Evolutionary conservation across 2,888 invertebrate species (phyloP).

Genomic region (Acleris literana): DNA sequence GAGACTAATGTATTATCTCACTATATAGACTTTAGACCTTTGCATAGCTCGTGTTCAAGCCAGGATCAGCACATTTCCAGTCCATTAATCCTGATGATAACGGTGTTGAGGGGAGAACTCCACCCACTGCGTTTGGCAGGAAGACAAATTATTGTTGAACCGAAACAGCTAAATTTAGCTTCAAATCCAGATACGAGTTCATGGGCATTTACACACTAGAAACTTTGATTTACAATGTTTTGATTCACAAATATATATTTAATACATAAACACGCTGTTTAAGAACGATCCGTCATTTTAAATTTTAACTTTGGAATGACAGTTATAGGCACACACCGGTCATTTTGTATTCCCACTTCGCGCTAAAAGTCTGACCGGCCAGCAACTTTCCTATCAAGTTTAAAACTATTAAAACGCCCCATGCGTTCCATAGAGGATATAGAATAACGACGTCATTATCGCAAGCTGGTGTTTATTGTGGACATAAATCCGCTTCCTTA

Average conservation of each 20-base stretch:
- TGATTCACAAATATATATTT: constrained; percentile 14
- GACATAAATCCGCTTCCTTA: constrained; percentile 29
- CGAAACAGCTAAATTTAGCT: constrained; percentile 32
- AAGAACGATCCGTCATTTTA: background rate
- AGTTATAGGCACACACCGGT: background rate
- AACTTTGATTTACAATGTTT: constrained; percentile 30
- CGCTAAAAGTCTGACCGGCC: constrained; percentile 15
- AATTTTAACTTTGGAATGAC: background rate
- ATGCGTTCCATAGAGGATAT: constrained; percentile 26
- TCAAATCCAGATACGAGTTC: constrained; percentile 33
- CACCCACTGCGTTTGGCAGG: constrained; percentile 30
- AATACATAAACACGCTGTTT: background rate
- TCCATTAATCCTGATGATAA: constrained; percentile 31
- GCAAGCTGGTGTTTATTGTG: constrained; percentile 27
- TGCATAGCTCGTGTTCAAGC: background rate
- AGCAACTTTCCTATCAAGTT: constrained; percentile 8
- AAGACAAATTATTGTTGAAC: constrained; percentile 37
- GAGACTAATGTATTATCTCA: too few species aligned
- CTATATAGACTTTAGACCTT: too few species aligned
- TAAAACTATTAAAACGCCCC: constrained; percentile 21
- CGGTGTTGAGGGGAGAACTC: constrained; percentile 19
- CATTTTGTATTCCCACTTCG: constrained; percentile 4
- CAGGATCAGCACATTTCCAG: constrained; percentile 31
- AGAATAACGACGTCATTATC: constrained; percentile 31
- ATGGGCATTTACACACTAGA: constrained; percentile 20